Evolutionary conservation across 2,113 vertebrate species (phyloP).

Genomic region (Phasianus colchicus): DNA sequence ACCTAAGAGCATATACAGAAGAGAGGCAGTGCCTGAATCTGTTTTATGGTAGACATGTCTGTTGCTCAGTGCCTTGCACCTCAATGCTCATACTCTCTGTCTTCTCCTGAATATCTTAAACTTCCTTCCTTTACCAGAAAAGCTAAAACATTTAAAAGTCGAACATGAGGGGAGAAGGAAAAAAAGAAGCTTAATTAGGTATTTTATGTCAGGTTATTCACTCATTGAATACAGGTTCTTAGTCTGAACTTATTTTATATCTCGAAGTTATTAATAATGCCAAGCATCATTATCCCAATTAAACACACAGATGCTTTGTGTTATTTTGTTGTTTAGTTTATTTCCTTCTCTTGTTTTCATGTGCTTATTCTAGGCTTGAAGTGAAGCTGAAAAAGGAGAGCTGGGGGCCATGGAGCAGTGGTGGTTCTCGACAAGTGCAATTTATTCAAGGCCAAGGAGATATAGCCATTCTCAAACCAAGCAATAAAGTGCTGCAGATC

Average conservation of each 20-base stretch:
- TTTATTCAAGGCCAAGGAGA: conserved; percentile 92
- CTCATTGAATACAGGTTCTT: neutral
- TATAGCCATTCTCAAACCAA: conserved; percentile 86
- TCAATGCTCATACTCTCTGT: neutral
- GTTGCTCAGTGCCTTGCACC: neutral
- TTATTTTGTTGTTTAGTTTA: neutral
- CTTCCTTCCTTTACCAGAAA: neutral
- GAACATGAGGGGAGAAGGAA: neutral
- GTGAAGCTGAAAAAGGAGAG: conserved; percentile 97
- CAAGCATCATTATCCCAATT: neutral
- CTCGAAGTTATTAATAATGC: neutral
- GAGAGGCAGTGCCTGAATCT: neutral
- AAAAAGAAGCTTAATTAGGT: neutral
- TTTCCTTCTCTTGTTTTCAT: neutral
- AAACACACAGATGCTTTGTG: neutral
- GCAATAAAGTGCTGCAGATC: conserved; percentile 95
- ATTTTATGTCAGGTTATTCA: neutral
- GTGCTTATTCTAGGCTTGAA: conserved; percentile 84
- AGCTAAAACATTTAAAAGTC: neutral
- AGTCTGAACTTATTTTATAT: neutral
- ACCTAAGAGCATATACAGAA: neutral
- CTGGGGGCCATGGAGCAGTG: conserved; percentile 94
- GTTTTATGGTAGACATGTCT: neutral
- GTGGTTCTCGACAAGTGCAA: conserved; percentile 90
- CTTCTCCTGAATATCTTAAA: neutral